Base-by-base conservation (phyloP, 2,888 invertebrate species). In the Tethea ocularis region DNA sequence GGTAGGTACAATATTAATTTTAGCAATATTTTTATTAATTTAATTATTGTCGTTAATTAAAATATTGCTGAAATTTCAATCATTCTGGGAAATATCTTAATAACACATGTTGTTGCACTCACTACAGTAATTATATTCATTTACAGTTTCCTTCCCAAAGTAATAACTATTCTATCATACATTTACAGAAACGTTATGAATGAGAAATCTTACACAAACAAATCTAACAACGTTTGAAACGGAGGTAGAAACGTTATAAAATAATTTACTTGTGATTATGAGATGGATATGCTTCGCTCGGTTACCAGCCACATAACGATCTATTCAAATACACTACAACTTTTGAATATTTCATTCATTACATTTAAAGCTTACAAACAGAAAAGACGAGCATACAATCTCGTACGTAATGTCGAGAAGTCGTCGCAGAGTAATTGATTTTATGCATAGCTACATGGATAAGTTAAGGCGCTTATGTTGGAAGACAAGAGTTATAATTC, bases 281-380 rank as follows among this genome's bases (percentile, higher is more conserved):
- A 73, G 75, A 77, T 72, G 69, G 71, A 77, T 78, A 77, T 73
- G 68, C 70, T 74, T 69, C 73, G 71, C 68, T 71, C 69, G 69
- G 71, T 71, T 68, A 68, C 69, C 62, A 71, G 64, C 74, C 67
- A 71, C 72, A 71, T 83, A 88, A 89, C 85, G 87, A 89, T 80
- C 85, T 80, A 88, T 89, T 88, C 79, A 87, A 83, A 83, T 74
- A 72, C 68, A 66, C 70, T 68, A 72, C 70, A 66, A 73, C 75
- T 78, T 54, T 80, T 73, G 77, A 82, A 86, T 86, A 84, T 85
- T 84, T 85, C 82, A 86, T 84, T 78, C 77, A 81, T 77, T 76
- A 73, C 69, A 64, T 68, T 75, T 69, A 68, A 77, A 69, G 75
- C 64, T 70, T 72, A 72, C 74, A 64, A 67, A 67, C 71, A 63